Conservation (phyloP, 2,113 vertebrate species). For the Coptodon bakossiorum region DNA sequence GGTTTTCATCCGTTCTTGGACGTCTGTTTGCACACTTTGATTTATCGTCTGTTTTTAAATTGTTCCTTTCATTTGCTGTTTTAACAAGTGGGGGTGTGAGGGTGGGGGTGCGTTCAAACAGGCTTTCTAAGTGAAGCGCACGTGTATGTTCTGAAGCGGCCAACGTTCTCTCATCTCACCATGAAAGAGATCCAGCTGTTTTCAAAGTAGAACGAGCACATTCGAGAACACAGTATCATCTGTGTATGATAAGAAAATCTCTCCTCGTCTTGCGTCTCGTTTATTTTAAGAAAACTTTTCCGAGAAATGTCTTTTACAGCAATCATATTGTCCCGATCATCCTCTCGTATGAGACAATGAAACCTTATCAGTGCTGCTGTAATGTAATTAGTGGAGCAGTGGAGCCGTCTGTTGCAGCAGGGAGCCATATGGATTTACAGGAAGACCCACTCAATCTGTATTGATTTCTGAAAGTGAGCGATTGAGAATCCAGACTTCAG, state of each 20-base stretch:
- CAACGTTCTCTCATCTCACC: neutral
- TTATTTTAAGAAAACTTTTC: neutral
- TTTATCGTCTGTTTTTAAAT: neutral
- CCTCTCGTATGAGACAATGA: neutral
- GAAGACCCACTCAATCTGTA: conserved; percentile 16
- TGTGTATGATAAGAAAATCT: neutral
- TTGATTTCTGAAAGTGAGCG: conserved; percentile 30
- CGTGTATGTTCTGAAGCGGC: neutral
- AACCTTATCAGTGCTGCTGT: conserved; percentile 7
- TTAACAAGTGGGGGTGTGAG: neutral
- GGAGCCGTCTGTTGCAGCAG: neutral
- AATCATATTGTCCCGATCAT: neutral
- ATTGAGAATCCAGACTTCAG: neutral
- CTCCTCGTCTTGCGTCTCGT: neutral
- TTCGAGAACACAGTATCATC: neutral
- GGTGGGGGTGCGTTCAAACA: neutral
- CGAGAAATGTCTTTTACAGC: neutral
- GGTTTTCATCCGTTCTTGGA: neutral
- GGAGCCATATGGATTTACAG: conserved; percentile 16
- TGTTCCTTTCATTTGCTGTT: neutral
- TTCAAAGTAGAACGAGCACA: neutral
- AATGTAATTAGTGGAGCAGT: conserved; percentile 9
- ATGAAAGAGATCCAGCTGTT: neutral
- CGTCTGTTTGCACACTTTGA: neutral
- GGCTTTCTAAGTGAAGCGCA: neutral